Base-by-base conservation (phyloP, 2,113 vertebrate genomes). In the Pterocles orientalis region DNA sequence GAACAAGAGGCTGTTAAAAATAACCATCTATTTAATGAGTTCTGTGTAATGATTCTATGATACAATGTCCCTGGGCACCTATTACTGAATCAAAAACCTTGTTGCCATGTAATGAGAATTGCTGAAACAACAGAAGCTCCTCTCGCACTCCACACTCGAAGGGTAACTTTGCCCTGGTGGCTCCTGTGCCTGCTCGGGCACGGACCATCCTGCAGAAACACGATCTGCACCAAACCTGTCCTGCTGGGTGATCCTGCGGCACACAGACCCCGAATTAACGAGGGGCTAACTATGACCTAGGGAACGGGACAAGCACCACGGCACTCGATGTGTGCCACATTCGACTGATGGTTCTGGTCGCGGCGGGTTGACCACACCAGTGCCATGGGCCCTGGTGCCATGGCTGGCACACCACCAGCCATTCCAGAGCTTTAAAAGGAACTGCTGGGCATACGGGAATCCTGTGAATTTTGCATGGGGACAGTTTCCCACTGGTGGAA, bases 1-100 rank as follows among this genome's bases (percentile, higher is more conserved):
- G 34, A 95, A 86, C 89, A 93, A 93, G 85, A 84, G 21, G 84
- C 90, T 95, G 83, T 94, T 96, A 97, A 96, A 97, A 96, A 96
- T 96, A 94, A 91, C 86, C 53, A 89, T 28, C 91, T 92, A 82
- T 65, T 95, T 95, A 95, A 96, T 94, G 84, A 94, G 91, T 69
- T 94, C 83, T 93, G 89, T 83, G 54, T 97, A 92, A 95, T 82
- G 88, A 94, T 31, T 91, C 48, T 53, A 18, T 53, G 72, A 79
- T 66, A 10, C 33, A 71, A 65, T 56, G 82, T 94, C 95, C 94
- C 94, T 71, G 70, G 95, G 53, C 86, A 82, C 77, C 53, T 25
- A 84, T 53, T 61, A 82, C 43, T 76, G 57, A 89, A 91, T 82
- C 16, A 68, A 66, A 95, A 64, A 41, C 0, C 4, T 34, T 2